A percentile compares a stretch with the other conserved stretches of the same genome.
Conservation (phyloP, 2,797 vertebrate genomes). For the Adelosebastes latens region DNA sequence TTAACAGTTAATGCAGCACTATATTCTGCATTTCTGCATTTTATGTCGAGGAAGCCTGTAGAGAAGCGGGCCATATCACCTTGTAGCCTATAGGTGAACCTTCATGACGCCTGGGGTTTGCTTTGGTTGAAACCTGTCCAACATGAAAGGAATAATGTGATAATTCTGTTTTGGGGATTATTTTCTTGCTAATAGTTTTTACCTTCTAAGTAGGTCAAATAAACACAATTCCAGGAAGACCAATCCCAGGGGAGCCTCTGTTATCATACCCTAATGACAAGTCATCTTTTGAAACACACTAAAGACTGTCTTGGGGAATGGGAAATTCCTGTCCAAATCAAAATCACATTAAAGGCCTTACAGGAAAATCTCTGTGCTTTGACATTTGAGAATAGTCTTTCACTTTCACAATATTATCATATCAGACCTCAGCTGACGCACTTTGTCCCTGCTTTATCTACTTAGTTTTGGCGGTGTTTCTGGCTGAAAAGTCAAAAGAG, state of each 20-base stretch:
- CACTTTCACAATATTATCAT: conserved; percentile 12
- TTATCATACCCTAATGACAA: conserved; percentile 2
- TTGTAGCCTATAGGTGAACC: not conserved
- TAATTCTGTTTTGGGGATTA: not conserved
- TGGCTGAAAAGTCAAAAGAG: conserved; percentile 45
- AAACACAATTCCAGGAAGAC: conserved; percentile 29
- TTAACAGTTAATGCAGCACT: not conserved
- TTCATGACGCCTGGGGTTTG: not conserved
- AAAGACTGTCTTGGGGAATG: conserved; percentile 3
- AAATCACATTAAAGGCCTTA: conserved; percentile 38
- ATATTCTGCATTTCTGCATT: not conserved
- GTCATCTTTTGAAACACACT: not conserved
- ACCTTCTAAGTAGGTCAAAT: conserved; percentile 25
- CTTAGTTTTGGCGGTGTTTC: conserved; percentile 18
- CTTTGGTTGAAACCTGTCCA: not conserved
- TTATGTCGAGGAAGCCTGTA: not conserved
- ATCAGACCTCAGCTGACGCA: conserved; percentile 22
- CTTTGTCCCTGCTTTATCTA: conserved; percentile 36
- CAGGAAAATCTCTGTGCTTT: conserved; percentile 23
- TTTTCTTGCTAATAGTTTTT: conserved; percentile 5
- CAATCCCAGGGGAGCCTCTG: not conserved
- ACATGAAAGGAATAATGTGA: not conserved
- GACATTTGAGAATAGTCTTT: conserved; percentile 32
- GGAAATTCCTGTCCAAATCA: conserved; percentile 46
- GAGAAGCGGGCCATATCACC: not conserved